Conservation (phyloP, 1,140 invertebrate genomes). For the Drosophila nasuta region DNA sequence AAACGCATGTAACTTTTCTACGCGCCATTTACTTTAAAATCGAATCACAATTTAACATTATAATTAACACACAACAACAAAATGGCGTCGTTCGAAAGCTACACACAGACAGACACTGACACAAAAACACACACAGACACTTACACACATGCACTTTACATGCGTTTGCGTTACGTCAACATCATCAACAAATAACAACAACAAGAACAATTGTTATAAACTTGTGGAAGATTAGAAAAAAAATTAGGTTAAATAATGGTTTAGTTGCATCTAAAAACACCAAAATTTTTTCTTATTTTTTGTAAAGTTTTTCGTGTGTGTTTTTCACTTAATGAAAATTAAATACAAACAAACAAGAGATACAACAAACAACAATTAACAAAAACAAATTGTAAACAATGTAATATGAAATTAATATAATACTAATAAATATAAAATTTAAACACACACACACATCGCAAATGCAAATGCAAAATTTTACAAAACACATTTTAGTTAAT, state of each 20-base stretch:
- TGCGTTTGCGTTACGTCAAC: slow-evolving; percentile 65
- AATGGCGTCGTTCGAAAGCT: slow-evolving; percentile 72
- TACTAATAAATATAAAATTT: slow-evolving; percentile 22
- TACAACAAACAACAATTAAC: slow-evolving; percentile 41
- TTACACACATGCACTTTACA: slow-evolving; percentile 50
- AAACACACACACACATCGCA: slow-evolving; percentile 15
- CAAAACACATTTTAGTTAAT: slow-evolving; percentile 36
- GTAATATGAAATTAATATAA: slow-evolving; percentile 58
- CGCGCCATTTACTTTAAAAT: slow-evolving; percentile 66
- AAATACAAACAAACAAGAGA: slow-evolving; percentile 47
- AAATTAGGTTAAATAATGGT: slow-evolving; percentile 49
- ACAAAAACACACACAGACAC: slow-evolving; percentile 17
- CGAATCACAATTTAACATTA: slow-evolving; percentile 34
- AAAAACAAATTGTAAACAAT: slow-evolving; percentile 67
- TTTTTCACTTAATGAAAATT: slow-evolving; percentile 47
- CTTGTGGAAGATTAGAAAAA: slow-evolving; percentile 47
- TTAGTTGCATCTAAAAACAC: slow-evolving; percentile 49
- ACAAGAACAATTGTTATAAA: slow-evolving; percentile 35
- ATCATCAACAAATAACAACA: slow-evolving; percentile 28
- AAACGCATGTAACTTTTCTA: slow-evolving; percentile 80
- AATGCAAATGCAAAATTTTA: slow-evolving; percentile 15
- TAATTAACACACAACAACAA: slow-evolving; percentile 34
- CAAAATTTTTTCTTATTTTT: slow-evolving; percentile 49
- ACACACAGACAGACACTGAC: slow-evolving; percentile 20
- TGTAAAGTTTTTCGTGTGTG: slow-evolving; percentile 58